Evolutionary conservation across 1,140 invertebrate genomes (phyloP).

Genomic region (Drosophila saltans): DNA sequence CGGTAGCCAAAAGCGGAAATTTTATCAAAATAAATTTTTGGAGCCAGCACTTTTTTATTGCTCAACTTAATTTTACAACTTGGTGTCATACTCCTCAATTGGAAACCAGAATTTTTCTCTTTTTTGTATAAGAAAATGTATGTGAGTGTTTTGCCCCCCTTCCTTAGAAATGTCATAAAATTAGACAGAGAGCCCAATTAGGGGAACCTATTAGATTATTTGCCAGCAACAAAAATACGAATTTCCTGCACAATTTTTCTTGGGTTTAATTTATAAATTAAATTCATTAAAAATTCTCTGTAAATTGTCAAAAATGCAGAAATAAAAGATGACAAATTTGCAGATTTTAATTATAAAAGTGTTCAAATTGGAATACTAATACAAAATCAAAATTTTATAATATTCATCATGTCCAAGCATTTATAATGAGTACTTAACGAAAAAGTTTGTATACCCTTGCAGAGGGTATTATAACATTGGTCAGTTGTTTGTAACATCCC

Average conservation of each 20-base stretch:
- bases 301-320: too few species aligned
- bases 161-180: slow-evolving; percentile 6
- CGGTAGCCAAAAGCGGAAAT: slow-evolving; percentile 47
- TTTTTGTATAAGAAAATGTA: not conserved
- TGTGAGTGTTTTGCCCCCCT: not conserved
- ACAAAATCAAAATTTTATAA: too few species aligned
- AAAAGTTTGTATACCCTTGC: too few species aligned
- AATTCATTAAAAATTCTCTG: too few species aligned
- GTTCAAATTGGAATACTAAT: too few species aligned
- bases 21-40: slow-evolving; percentile 69
- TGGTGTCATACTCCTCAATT: slow-evolving; percentile 32
- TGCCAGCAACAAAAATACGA: not conserved
- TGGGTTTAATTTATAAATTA: too few species aligned
- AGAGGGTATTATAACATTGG: too few species aligned
- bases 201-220: not conserved
- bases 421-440: too few species aligned
- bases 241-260: not conserved
- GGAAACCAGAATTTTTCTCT: not conserved
- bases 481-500: too few species aligned
- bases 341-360: too few species aligned
- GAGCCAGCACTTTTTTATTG: slow-evolving; percentile 53
- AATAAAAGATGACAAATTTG: too few species aligned
- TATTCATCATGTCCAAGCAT: too few species aligned
- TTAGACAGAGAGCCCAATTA: slow-evolving; percentile 2
- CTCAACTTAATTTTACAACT: slow-evolving; percentile 70